These are phyloP conservation scores for Alca torda DNA, from an alignment of 2,797 vertebrate genomes.

Conservation along the genomic window DNA sequence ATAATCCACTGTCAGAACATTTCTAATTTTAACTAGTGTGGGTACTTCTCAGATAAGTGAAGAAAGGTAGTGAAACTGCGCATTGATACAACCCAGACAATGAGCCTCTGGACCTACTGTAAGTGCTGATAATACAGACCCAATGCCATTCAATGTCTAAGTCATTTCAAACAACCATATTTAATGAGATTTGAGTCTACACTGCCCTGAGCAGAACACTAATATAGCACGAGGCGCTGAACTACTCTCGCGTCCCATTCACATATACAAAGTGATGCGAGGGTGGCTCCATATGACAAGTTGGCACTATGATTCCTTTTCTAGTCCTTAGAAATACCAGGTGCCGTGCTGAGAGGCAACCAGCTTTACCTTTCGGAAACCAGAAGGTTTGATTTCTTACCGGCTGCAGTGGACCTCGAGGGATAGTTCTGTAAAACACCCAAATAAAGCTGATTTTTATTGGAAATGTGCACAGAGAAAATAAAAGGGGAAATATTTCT, in stretches of 20 bases:
- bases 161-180: conserved; percentile 60
- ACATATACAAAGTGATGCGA: conserved; percentile 13
- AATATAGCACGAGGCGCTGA: conserved; percentile 30
- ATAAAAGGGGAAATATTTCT: neutral
- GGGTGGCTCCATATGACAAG: conserved; percentile 55
- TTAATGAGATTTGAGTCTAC: conserved; percentile 68
- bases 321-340: neutral
- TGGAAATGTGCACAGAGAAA: neutral
- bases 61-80: conserved; percentile 54
- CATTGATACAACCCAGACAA: conserved; percentile 55
- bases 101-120: conserved; percentile 51
- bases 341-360: neutral
- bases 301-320: conserved; percentile 16
- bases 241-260: conserved; percentile 37
- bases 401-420: neutral
- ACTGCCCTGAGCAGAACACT: conserved; percentile 61
- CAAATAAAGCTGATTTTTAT: neutral
- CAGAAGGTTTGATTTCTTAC: neutral
- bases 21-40: conserved; percentile 63
- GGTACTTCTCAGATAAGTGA: conserved; percentile 51
- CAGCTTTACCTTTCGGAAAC: neutral
- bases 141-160: conserved; percentile 64
- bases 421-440: neutral
- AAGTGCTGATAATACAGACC: conserved; percentile 54
- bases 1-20: conserved; percentile 60